phyloP scores from a whole-genome alignment of 2,113 vertebrate genomes.

The Spermophilus dauricus region DNA sequence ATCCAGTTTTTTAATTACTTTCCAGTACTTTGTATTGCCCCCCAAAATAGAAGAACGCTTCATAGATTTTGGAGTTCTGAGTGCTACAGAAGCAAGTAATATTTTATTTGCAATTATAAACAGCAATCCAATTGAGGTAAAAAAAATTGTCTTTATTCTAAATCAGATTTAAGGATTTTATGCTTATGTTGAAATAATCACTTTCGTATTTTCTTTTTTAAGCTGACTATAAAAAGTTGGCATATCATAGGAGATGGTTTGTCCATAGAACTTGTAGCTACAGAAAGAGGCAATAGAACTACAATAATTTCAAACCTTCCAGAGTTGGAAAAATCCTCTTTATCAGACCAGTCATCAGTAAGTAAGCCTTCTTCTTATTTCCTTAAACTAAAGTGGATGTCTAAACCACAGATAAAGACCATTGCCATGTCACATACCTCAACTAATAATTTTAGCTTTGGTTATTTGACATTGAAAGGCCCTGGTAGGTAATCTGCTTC shows the following conservation, averaged over 20 bases:
- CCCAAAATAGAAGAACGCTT: constrained; percentile 94
- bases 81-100: constrained; percentile 95
- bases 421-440: not conserved
- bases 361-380: constrained; percentile 76
- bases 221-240: constrained; percentile 98
- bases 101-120: constrained; percentile 96
- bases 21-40: constrained; percentile 94
- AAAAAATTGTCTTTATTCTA: constrained; percentile 65
- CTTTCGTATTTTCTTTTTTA: constrained; percentile 82
- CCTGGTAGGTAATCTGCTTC: not conserved
- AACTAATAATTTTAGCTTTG: not conserved
- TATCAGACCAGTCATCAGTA: constrained; percentile 94
- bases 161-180: constrained; percentile 38
- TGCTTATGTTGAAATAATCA: constrained; percentile 66
- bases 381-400: constrained; percentile 18
- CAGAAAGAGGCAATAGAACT: constrained; percentile 95
- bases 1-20: constrained; percentile 68
- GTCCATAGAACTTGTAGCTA: constrained; percentile 95
- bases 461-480: constrained; percentile 25
- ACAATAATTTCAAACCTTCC: constrained; percentile 89
- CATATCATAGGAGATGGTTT: constrained; percentile 97
- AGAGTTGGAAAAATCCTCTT: constrained; percentile 92
- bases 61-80: constrained; percentile 97
- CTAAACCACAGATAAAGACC: not conserved
- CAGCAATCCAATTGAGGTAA: constrained; percentile 99